Conservation (phyloP, 2,888 invertebrate species). For the Trachelus iudaicus region DNA sequence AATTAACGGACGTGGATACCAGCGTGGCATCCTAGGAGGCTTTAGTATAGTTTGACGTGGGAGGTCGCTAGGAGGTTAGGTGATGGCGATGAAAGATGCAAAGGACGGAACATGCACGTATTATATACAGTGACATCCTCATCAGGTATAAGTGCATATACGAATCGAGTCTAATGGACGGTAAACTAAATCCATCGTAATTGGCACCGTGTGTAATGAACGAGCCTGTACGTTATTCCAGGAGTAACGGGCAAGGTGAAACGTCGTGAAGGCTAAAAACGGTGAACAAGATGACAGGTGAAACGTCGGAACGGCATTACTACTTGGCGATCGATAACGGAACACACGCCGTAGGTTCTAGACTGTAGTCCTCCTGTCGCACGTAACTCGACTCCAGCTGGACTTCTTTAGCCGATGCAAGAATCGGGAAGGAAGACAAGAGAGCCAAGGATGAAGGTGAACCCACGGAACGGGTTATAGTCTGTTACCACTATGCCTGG, state of each 20-base stretch:
- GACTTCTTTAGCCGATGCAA: not conserved
- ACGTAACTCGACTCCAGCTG: not conserved
- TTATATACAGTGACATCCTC: not conserved
- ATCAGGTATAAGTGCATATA: not conserved
- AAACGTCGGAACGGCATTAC: not conserved
- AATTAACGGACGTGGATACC: not conserved
- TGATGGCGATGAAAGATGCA: not conserved
- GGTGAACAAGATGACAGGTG: not conserved
- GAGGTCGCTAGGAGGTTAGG: not conserved
- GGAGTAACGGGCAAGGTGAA: not conserved
- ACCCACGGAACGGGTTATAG: not conserved
- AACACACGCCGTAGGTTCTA: not conserved
- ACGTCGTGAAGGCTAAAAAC: not conserved
- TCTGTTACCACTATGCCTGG: not conserved
- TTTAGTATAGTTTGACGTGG: not conserved
- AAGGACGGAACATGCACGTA: not conserved
- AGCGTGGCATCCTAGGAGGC: not conserved
- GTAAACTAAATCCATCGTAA: not conserved
- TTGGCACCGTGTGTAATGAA: not conserved
- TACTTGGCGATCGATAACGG: not conserved
- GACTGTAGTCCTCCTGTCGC: not conserved
- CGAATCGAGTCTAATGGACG: not conserved
- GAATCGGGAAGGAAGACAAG: not conserved
- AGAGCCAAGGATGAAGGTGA: not conserved
- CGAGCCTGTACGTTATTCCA: not conserved